phyloP scores from a whole-genome alignment of 2,113 vertebrate genomes.

The Syrmaticus mikado region DNA sequence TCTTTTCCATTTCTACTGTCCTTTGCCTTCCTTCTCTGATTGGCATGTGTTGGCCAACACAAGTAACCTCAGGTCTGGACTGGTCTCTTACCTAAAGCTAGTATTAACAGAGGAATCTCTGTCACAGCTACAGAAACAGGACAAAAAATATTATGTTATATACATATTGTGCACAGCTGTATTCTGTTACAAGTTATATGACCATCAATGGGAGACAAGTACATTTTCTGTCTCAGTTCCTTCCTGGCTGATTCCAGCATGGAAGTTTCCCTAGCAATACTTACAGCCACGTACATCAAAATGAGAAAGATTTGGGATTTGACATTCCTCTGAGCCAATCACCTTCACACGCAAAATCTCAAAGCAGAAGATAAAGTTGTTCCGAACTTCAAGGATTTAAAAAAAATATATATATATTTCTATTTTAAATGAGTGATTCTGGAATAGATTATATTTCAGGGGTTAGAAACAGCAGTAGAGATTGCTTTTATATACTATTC shows the following conservation, averaged over 20 bases:
- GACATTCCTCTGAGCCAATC: background rate
- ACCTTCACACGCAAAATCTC: background rate
- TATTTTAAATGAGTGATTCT: constrained; percentile 37
- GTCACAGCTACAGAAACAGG: background rate
- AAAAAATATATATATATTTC: background rate
- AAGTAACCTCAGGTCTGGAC: background rate
- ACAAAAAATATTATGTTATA: background rate
- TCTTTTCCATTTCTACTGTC: background rate
- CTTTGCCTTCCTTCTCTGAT: background rate
- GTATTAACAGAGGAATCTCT: background rate
- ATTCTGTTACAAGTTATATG: background rate
- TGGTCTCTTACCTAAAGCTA: background rate
- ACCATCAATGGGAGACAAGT: background rate
- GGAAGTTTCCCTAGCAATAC: background rate
- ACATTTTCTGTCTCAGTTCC: background rate
- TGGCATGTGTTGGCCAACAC: background rate
- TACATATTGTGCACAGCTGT: background rate
- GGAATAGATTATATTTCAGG: constrained; percentile 54
- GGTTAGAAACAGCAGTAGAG: constrained; percentile 36
- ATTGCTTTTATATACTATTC: constrained; percentile 74
- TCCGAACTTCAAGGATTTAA: background rate
- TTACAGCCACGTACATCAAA: background rate
- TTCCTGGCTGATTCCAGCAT: background rate
- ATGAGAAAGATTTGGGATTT: background rate
- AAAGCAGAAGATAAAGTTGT: background rate